Evolutionary conservation across 2,888 invertebrate genomes (phyloP), one percentile per base, ranked within the genome.

Genomic region (Hemicrepidius hirtus): DNA sequence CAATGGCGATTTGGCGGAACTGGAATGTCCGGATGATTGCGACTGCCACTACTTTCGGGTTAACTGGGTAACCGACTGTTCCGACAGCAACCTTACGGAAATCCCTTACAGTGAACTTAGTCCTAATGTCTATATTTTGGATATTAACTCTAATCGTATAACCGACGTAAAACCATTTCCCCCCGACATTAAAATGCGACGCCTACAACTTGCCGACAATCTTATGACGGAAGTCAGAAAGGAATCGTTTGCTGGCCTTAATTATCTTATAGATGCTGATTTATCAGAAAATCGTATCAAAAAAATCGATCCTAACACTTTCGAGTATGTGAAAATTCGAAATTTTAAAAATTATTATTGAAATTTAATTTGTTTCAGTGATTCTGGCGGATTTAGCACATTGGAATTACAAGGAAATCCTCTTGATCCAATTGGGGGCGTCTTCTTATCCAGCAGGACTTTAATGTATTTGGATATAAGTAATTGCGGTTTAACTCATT

Each of bases 41-140:
- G 92, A 93, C 82, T 93, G 93, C 81, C 92, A 93, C 87, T 93
- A 92, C 85, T 93, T 92, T 85, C 89, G 93, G 73, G 90, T 93
- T 80, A 93, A 93, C 86, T 93, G 92, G 93, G 93, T 93, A 80
- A 93, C 93, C 1, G 93, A 93, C 82, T 93, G 93, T 80, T 93
- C 93, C 0, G 92, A 92, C 80, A 92, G 92, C 85, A 92, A 93
- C 85, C 88, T 93, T 68, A 93, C 93, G 0, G 88, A 89, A 73
- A 90, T 93, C 28, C 93, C 92, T 0, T 91, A 91, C 81, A 90
- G 91, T 65, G 92, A 92, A 79, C 88, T 93, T 69, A 92, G 92
- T 80, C 87, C 88, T 41, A 92, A 92, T 82, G 92, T 93, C 55
- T 93, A 93, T 85, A 88, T 93, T 74, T 85, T 93, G 77, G 93